These are phyloP conservation scores for Pogoniulus pusillus DNA, from an alignment of 2,797 vertebrate genomes.

Conservation along the genomic window DNA sequence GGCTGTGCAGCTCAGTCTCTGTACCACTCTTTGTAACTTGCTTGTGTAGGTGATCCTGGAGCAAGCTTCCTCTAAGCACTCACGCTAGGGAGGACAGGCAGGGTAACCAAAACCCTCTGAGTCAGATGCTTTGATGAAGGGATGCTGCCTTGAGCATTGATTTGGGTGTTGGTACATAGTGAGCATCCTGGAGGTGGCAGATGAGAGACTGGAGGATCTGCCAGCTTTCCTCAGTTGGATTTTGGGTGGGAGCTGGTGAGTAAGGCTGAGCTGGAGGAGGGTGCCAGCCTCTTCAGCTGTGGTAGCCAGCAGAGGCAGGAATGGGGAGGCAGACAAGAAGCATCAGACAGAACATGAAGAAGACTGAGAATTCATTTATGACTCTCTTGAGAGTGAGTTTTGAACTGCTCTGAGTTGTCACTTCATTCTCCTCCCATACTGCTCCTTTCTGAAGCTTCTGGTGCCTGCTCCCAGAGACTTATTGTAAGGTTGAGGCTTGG, in stretches of 20 bases:
- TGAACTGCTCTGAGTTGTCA: neutral
- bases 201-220: neutral
- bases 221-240: neutral
- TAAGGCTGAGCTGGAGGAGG: neutral
- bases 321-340: neutral
- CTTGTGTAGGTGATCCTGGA: neutral
- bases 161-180: neutral
- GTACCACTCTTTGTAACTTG: neutral
- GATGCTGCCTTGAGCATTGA: neutral
- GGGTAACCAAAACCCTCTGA: neutral
- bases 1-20: rapidly evolving
- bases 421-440: neutral
- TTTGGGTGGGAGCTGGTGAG: conserved; percentile 21
- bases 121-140: neutral
- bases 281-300: neutral
- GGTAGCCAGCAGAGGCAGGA: neutral
- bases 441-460: neutral
- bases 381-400: neutral
- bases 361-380: neutral
- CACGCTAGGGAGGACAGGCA: neutral
- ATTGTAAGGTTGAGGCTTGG: neutral
- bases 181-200: neutral
- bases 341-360: neutral
- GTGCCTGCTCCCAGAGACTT: neutral
- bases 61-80: neutral